Base-by-base conservation (phyloP, 2,113 vertebrate species). In the Phyllopteryx taeniolatus region DNA sequence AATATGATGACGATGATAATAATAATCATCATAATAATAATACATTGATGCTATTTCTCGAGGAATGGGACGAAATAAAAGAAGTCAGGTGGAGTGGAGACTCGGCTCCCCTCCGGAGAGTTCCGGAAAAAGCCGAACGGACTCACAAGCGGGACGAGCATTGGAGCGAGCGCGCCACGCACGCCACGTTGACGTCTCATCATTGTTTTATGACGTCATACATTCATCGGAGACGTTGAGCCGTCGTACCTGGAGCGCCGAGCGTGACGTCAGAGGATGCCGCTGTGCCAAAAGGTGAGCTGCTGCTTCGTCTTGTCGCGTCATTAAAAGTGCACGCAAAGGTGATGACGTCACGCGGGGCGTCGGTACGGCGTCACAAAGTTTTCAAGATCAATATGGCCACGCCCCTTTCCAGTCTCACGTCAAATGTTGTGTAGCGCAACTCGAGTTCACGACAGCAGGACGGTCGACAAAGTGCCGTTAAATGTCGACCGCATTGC, bases 61-160 rank as follows among this genome's bases (percentile, higher is more conserved):
- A 44, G 27, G 27, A 49, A 4, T 49, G 47, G 13, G 4, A 12
- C 15, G 43, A 17, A 49, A 49, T 14, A 4, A 14, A 49, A 4
- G 15, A 6, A 27, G 42, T 27, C 63, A 65, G 42, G 42, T 46
- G 61, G 44, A 22, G 42, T 46, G 61, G 44, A 22, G 66, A 19
- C 5, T 27, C 14, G 49, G 31, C 11, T n/a, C 10, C 53, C 5
- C 67, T 75, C 71, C 84, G 88, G 84, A 80, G 70, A 33, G 31
- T 62, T 64, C 66, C 88, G 88, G 83, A 11, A 79, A 76, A 10
- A 80, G 79, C 76, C 86, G 86, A 89, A 81, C 72, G 31, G 43
- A 14, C 33, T 2, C 42, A 1, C 68, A 9, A 19, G 74, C 57
- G 14, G 22, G 35, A 43, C 49, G 1, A 2, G 11, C 10, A 4